Conservation (phyloP, 2,797 vertebrate species). For the Muraenolepis orangiensis region DNA sequence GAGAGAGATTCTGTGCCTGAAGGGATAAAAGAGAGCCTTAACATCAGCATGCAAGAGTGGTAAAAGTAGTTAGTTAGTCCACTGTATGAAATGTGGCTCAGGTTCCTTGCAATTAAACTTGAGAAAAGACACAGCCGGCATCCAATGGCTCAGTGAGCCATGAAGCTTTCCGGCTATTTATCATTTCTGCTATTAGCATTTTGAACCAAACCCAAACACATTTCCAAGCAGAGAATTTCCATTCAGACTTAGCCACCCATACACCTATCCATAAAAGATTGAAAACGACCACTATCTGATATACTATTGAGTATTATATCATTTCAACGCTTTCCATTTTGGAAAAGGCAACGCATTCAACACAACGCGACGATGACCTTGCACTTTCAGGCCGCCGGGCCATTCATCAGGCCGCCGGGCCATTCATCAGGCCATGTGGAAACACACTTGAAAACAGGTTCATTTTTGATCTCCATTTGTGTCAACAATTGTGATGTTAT, state of each 20-base stretch:
- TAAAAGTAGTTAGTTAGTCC: background rate
- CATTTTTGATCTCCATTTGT: constrained; percentile 6
- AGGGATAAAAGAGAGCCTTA: constrained; percentile 10
- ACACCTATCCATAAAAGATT: background rate
- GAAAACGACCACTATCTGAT: background rate
- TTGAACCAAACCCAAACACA: background rate
- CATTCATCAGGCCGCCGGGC: constrained; percentile 14
- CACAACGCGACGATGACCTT: constrained; percentile 18
- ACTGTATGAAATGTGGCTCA: background rate
- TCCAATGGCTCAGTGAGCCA: background rate
- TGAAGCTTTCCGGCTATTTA: background rate
- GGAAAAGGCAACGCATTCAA: constrained; percentile 34
- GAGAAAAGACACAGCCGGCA: background rate
- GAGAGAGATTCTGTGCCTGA: constrained; percentile 11
- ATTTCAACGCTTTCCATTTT: constrained; percentile 12
- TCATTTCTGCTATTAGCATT: background rate
- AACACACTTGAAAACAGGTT: constrained; percentile 18
- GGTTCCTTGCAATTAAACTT: background rate
- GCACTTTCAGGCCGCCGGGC: constrained; percentile 16
- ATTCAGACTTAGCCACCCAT: background rate
- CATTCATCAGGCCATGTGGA: constrained; percentile 25
- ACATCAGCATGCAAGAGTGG: background rate
- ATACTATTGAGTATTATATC: constrained; percentile 22
- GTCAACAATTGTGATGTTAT: background rate
- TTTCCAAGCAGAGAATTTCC: background rate